phyloP scores from a whole-genome alignment of 2,797 vertebrate species.

The Anisognathus igniventris region DNA sequence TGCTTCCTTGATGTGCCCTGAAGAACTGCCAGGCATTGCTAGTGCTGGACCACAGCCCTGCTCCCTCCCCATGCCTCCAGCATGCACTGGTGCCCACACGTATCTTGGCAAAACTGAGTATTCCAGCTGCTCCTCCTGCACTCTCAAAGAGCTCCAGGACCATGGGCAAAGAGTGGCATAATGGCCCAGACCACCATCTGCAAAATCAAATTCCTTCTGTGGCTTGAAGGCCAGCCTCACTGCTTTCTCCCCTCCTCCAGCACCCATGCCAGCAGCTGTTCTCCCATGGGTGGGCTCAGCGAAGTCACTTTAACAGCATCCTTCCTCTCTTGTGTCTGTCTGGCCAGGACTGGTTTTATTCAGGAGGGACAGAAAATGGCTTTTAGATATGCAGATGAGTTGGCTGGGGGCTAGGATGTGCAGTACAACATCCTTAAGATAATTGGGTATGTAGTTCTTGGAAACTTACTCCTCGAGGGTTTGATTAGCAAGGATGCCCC shows the following conservation, averaged over 20 bases:
- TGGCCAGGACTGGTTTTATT: not conserved
- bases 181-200: not conserved
- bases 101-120: not conserved
- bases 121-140: accelerated
- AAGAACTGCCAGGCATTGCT: not conserved
- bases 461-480: not conserved
- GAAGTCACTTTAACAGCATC: not conserved
- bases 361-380: not conserved
- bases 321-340: not conserved
- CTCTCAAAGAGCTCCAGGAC: not conserved
- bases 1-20: not conserved
- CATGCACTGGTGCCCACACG: not conserved
- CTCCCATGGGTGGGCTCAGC: not conserved
- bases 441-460: not conserved
- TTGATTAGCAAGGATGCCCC: not conserved
- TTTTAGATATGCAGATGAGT: not conserved
- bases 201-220: not conserved
- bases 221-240: not conserved
- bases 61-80: not conserved
- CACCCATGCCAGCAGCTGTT: accelerated
- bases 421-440: not conserved
- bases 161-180: not conserved
- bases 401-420: not conserved
- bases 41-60: not conserved
- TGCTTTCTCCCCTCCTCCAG: not conserved